Evolutionary conservation across 2,113 vertebrate species (phyloP).

Genomic region (Tragelaphus scriptus): DNA sequence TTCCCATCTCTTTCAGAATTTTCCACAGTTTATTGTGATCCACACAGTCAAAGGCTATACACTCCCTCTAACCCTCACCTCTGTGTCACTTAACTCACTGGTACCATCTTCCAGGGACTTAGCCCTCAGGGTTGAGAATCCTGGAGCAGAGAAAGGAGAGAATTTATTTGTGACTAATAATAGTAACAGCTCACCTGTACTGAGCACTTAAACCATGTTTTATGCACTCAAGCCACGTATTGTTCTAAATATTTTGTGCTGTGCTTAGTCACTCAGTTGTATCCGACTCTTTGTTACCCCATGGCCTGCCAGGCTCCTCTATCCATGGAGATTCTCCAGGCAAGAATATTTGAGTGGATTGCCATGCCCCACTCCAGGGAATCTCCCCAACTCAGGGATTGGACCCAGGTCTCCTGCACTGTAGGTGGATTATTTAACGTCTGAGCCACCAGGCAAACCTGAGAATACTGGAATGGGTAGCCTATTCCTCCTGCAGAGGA

Average conservation of each 20-base stretch:
- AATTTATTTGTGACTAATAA: slow-evolving; percentile 4
- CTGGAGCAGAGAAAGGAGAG: not conserved
- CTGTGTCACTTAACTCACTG: not conserved
- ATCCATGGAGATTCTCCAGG: not conserved
- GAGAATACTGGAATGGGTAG: not conserved
- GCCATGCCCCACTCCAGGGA: not conserved
- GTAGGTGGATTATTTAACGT: not conserved
- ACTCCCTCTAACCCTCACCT: not conserved
- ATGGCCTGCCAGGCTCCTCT: not conserved
- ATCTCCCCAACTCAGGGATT: not conserved
- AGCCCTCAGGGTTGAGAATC: not conserved
- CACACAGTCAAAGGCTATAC: not conserved
- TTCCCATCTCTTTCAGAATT: no score
- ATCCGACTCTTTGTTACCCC: not conserved
- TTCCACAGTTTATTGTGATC: no score
- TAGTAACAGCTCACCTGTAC: not conserved
- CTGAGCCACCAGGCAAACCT: not conserved
- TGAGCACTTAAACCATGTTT: not conserved
- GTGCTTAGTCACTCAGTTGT: not conserved
- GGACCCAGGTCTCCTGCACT: not conserved
- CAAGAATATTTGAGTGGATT: not conserved
- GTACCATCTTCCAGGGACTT: not conserved
- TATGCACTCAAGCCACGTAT: not conserved
- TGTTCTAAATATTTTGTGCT: not conserved
- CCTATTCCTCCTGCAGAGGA: not conserved